Percentiles rank a stretch among this genome's conserved stretches.
Conservation (phyloP, 2,888 invertebrate genomes). For the Cremastinae sp. region DNA sequence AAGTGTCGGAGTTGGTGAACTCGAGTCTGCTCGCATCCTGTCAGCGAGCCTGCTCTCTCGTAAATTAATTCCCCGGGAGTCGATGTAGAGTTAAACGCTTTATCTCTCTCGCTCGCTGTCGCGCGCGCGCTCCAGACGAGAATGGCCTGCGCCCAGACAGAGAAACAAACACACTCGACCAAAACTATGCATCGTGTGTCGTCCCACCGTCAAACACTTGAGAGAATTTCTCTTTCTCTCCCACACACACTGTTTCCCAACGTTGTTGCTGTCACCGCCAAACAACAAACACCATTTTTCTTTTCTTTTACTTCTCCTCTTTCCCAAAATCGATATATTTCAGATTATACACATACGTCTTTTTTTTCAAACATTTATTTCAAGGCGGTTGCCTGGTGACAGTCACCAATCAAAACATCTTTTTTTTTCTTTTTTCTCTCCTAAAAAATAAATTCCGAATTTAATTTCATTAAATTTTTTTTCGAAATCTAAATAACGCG, state of each 20-base stretch:
- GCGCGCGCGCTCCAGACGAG: constrained; percentile 14
- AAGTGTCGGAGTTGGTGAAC: constrained; percentile 24
- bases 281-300: neutral
- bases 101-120: constrained; percentile 14
- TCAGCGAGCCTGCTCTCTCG: constrained; percentile 38
- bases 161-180: constrained; percentile 26
- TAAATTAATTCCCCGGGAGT: constrained; percentile 48
- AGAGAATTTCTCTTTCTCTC: constrained; percentile 42
- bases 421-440: no score
- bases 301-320: no score
- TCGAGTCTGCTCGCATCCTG: constrained; percentile 21
- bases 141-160: constrained; percentile 3
- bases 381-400: no score
- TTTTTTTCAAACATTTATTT: no score
- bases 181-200: constrained; percentile 47
- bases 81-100: constrained; percentile 41
- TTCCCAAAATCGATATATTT: no score
- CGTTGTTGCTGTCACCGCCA: neutral
- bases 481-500: no score
- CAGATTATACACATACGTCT: no score
- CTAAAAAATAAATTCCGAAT: no score
- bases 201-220: constrained; percentile 6
- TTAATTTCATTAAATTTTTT: no score
- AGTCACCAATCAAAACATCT: no score
- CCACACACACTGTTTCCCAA: constrained; percentile 1